Base-by-base conservation (phyloP, 1,140 invertebrate genomes). In the Drosophila carrolli region DNA sequence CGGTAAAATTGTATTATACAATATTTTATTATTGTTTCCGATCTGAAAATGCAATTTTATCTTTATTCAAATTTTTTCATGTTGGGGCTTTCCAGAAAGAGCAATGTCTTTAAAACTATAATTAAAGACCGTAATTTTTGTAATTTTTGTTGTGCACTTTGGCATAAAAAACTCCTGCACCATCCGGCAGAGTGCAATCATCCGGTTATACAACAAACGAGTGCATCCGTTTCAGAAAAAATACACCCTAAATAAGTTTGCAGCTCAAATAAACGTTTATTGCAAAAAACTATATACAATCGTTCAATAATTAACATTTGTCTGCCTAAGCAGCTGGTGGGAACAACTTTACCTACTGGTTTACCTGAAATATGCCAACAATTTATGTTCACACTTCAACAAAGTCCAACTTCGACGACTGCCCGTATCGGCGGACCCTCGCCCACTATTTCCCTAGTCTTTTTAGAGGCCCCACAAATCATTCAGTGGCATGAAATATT, bases 401-500 rank as follows among this genome's bases (percentile, higher is more conserved):
- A 37, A 47, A 55, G 62, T 60, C 61, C 38, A 57, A 74, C 73
- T 78, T 77, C 63, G 78, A 80, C 65, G 68, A 46, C 47, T 43
- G 16, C 41, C 59, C 72, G 50, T 75, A 55, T 56, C 32, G 70
- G 32, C 37, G 56, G 46, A 40, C 29, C 29, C 19, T 29, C 23
- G 2, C 23, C 53, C 41, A 9, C 58, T 9, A 27, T 23, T 27
- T 32, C 38, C n/a, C 29, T 38, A 23, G 44, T 37, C 47, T 32
- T 47, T 74, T 54, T 27, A 53, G 46, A 58, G 71, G 63, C 53
- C 53, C 82, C 75, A 88, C 84, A 88, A 88, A 88, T 89, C 80
- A 88, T 83, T 81, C 68, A 84, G 80, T 83, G 84, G 76, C 84
- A 89, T 88, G 84, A 88, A 89, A 81, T 88, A 88, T 88, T 81